Percentiles rank a stretch among this genome's conserved stretches.
Evolutionary conservation across 2,113 vertebrate species (phyloP).

Genomic region (Xerus inauris): DNA sequence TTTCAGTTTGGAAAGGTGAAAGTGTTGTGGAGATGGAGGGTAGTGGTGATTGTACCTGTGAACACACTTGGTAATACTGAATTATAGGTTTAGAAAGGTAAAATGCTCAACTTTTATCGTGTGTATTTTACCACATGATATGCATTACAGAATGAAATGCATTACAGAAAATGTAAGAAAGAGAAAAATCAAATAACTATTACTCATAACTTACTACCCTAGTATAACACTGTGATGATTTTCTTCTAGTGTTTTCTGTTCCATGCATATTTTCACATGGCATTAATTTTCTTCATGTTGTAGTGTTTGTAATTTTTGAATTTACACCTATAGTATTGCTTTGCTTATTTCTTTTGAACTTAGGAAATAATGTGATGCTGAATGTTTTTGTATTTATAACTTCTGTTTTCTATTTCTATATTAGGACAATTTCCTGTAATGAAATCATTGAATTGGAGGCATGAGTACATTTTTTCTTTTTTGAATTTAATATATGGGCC

Average conservation of each 20-base stretch:
- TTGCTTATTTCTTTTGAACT: not conserved
- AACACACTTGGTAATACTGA: not conserved
- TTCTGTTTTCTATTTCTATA: not conserved
- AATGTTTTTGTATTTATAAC: not conserved
- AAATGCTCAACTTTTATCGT: not conserved
- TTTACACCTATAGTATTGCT: not conserved
- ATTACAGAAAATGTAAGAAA: not conserved
- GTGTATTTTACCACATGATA: not conserved
- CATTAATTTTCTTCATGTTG: not conserved
- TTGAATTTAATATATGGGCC: not conserved
- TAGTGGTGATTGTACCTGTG: not conserved
- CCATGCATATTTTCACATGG: not conserved
- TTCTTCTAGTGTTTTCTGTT: not conserved
- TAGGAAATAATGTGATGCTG: not conserved
- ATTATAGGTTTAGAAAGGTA: not conserved
- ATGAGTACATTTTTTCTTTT: not conserved
- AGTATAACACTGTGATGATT: not conserved
- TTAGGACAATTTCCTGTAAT: constrained; percentile 13
- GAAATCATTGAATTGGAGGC: not conserved
- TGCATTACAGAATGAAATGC: not conserved
- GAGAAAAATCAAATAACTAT: not conserved
- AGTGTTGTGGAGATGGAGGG: not conserved
- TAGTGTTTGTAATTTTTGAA: not conserved
- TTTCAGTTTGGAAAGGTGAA: not conserved
- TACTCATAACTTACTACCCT: not conserved